Evolutionary conservation across 2,888 invertebrate genomes (phyloP), one percentile per base, ranked within the genome.

Genomic region (Pristionchus entomophagus): DNA sequence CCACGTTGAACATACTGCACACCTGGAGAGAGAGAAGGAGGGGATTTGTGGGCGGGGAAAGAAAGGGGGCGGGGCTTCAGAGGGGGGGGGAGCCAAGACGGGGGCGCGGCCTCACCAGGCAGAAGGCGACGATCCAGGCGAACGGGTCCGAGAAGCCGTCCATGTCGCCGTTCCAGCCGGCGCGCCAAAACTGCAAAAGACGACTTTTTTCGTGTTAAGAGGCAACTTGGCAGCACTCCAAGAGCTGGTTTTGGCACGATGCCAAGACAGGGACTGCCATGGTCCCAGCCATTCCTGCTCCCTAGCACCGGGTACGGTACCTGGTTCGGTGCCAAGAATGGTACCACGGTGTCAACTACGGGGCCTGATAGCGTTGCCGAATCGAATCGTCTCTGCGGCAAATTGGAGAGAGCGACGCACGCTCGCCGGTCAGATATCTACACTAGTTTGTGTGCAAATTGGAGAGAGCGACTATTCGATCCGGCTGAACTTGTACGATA

Each of bases 1-100:
- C 78, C 78, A 80, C 73, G 73, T 73, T 73, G 73, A 41, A 73
- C 73, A 73, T 73, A 26, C 73, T 73, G 45, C 38, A 19, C 73
- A 73, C 41, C 73, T 73, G 65, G 29, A 73, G 19, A 56, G n/a
- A n/a, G n/a, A n/a, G 56, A 22, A 22, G 22, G 56, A 22, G 5
- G 56, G 45, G 45, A 45, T 14, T 45, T 45, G n/a, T n/a, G n/a
- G 14, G 45, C 45, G 45, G 17, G 22, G 22, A 22, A n/a, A n/a
- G 65, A 35, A 69, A 73, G 17, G 45, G 69, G 73, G 73, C 38
- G 73, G 41, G 26, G 41, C 26, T 41, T 73, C 35, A 14, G 38
- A 59, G n/a, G 38, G n/a, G 65, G 65, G 65, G 19, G 35, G 65
- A 32, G 62, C 35, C 35, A 26, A 6, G 14, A 26, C 5, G 26